These are phyloP conservation scores for Gallinago media DNA, from an alignment of 2,113 vertebrate species.

Conservation along the genomic window DNA sequence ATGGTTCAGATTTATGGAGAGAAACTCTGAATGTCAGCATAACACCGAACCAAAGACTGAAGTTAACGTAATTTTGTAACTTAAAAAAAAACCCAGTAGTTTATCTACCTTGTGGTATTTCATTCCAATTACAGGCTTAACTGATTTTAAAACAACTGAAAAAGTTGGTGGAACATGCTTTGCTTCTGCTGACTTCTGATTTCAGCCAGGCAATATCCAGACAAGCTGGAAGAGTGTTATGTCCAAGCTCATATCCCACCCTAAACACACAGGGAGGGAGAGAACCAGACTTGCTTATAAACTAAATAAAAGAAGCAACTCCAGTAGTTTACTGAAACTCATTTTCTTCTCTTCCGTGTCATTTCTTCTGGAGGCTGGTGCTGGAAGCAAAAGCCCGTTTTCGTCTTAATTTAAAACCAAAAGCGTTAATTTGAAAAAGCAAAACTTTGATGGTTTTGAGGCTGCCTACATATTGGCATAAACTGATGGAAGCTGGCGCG, in stretches of 20 bases:
- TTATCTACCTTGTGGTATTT: not conserved
- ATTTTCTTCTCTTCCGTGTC: not conserved
- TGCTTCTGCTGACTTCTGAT: not conserved
- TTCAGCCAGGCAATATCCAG: not conserved
- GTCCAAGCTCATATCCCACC: not conserved
- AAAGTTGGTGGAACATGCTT: not conserved
- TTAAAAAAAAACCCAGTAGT: not conserved
- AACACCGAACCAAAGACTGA: not conserved
- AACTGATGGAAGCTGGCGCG: not conserved
- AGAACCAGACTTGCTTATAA: not conserved
- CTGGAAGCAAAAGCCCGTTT: not conserved
- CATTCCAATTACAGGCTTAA: not conserved
- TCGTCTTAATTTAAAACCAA: not conserved
- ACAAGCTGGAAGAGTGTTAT: not conserved
- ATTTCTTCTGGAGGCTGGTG: not conserved
- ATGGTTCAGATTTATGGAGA: not conserved
- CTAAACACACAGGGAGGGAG: not conserved
- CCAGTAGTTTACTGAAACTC: not conserved
- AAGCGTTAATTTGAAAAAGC: not conserved
- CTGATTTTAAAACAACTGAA: not conserved
- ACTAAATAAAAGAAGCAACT: not conserved
- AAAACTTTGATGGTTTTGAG: not conserved
- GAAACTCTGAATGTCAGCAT: not conserved
- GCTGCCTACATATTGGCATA: fast-evolving
- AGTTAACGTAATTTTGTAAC: not conserved